phyloP scores from a whole-genome alignment of 1,140 invertebrate genomes.

The Ctenoplectra terminalis region DNA sequence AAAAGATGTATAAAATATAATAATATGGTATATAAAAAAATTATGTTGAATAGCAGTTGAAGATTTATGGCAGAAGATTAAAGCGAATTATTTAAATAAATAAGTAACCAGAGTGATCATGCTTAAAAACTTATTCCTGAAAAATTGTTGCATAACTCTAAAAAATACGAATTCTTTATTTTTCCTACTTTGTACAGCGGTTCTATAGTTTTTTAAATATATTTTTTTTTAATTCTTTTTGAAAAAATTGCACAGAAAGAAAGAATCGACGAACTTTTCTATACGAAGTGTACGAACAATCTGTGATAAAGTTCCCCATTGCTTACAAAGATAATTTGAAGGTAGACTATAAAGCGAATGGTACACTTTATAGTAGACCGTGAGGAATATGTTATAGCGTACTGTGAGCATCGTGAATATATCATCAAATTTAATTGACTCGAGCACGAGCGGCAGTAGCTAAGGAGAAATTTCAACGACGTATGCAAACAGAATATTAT shows the following conservation, averaged over 20 bases:
- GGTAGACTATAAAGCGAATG: not conserved
- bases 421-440: slow-evolving; percentile 34
- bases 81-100: too few species aligned
- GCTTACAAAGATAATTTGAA: not conserved
- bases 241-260: not conserved
- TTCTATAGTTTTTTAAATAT: too few species aligned
- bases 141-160: too few species aligned
- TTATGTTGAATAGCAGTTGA: too few species aligned
- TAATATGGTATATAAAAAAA: too few species aligned
- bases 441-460: not conserved
- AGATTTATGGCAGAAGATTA: too few species aligned
- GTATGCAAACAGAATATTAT: slow-evolving; percentile 8
- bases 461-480: slow-evolving; percentile 22
- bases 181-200: too few species aligned
- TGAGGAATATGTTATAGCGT: not conserved
- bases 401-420: slow-evolving; percentile 6
- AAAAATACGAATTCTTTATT: too few species aligned
- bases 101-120: too few species aligned
- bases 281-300: not conserved
- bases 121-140: too few species aligned
- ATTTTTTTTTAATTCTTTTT: too few species aligned
- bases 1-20: too few species aligned
- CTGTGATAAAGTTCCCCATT: not conserved
- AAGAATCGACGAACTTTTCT: not conserved
- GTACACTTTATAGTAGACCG: slow-evolving; percentile 9